Conservation (phyloP, 2,888 invertebrate species). For the Dryococelus australis region DNA sequence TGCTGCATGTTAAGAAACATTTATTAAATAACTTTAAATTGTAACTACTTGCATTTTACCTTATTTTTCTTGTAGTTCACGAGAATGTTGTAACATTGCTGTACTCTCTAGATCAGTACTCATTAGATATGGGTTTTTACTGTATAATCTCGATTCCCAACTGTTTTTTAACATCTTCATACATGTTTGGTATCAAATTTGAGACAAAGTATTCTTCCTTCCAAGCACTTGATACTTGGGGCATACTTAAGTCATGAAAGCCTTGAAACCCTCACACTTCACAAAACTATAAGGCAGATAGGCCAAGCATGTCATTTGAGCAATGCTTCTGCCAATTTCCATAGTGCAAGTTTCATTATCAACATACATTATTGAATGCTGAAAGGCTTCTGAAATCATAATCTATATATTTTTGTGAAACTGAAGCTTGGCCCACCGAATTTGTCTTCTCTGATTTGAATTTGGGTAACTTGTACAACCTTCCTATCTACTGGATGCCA, state of each 20-base stretch:
- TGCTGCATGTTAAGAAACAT: too few relatives aligned
- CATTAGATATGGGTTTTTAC: too few relatives aligned
- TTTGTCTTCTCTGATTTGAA: background rate
- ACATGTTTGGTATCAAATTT: background rate
- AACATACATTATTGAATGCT: background rate
- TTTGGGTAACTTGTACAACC: background rate
- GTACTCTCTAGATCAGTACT: too few relatives aligned
- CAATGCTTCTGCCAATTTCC: background rate
- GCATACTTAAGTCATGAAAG: background rate
- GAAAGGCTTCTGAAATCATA: background rate
- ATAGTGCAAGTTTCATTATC: background rate
- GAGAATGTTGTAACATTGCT: too few relatives aligned
- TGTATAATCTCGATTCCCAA: background rate
- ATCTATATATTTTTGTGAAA: background rate
- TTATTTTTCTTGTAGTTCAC: too few relatives aligned
- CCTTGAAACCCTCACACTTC: background rate
- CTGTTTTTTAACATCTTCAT: background rate
- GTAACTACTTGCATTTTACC: too few relatives aligned
- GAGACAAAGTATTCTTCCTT: background rate
- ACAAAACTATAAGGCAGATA: background rate
- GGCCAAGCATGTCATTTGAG: background rate
- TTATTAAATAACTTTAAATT: too few relatives aligned
- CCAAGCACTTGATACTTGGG: background rate
- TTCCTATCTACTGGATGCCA: background rate
- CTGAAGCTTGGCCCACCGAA: background rate